Evolutionary conservation across 2,113 vertebrate genomes (phyloP).

Genomic region (Sakesphorus luctuosus): DNA sequence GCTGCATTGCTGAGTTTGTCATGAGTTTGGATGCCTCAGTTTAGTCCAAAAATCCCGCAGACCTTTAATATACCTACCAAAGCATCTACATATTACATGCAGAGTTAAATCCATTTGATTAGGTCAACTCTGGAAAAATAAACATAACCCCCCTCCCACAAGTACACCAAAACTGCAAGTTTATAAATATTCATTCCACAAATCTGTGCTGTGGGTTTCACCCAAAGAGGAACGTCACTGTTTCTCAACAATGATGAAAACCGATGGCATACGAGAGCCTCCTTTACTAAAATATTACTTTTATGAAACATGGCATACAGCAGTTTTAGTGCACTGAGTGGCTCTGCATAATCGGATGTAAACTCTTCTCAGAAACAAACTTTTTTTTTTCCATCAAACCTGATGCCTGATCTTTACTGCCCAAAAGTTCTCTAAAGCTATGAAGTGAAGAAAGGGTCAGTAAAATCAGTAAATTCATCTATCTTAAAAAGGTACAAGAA

Average conservation of each 20-base stretch:
- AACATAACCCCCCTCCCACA: not conserved
- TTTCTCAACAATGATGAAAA: not conserved
- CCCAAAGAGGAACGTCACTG: not conserved
- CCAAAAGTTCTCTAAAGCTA: not conserved
- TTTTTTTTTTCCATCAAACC: not conserved
- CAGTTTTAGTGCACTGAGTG: not conserved
- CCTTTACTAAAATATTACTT: not conserved
- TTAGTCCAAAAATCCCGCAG: not conserved
- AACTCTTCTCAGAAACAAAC: not conserved
- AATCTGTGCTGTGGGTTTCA: not conserved
- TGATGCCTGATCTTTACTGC: not conserved
- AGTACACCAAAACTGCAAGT: not conserved
- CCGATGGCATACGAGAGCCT: not conserved
- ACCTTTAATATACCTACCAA: not conserved
- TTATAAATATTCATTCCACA: not conserved
- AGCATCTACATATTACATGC: not conserved
- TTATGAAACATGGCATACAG: not conserved
- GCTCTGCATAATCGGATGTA: not conserved
- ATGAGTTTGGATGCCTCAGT: not conserved
- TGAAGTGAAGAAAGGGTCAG: not conserved
- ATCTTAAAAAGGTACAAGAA: constrained; percentile 2
- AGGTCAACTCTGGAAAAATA: not conserved
- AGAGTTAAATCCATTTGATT: not conserved
- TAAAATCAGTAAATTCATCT: not conserved
- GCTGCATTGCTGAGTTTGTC: not conserved